Percentiles rank a stretch among this genome's conserved stretches.
phyloP scores from a whole-genome alignment of 2,113 vertebrate species.

The Notiomystis cincta region DNA sequence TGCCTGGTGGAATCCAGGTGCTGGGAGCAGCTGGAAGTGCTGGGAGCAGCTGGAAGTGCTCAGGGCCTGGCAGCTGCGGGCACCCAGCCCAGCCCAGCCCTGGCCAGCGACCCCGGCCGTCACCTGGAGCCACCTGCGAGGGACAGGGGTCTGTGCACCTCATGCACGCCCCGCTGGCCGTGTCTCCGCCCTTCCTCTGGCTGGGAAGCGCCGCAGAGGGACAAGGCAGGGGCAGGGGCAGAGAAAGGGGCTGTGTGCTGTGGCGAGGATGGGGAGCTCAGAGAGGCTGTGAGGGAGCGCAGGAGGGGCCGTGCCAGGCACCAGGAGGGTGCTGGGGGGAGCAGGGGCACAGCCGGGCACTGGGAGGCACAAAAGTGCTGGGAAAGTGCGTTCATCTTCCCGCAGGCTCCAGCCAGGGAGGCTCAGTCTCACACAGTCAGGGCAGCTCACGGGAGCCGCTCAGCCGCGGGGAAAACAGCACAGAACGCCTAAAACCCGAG shows the following conservation, averaged over 20 bases:
- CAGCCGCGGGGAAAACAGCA: background rate
- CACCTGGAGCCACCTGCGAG: background rate
- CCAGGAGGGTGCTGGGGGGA: background rate
- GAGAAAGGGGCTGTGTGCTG: background rate
- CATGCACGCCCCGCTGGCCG: rapidly evolving
- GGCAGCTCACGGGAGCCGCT: background rate
- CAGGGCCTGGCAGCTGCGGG: background rate
- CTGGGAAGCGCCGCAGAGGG: background rate
- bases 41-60: background rate
- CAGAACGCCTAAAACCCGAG: rapidly evolving
- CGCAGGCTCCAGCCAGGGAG: background rate
- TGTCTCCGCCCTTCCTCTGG: background rate
- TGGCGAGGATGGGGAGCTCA: background rate
- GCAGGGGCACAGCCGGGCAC: rapidly evolving
- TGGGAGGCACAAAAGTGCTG: rapidly evolving
- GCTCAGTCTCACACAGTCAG: background rate
- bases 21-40: background rate
- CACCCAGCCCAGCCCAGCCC: rapidly evolving
- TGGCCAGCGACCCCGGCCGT: background rate
- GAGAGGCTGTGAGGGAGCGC: no score
- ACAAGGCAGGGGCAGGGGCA: background rate
- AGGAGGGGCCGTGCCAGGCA: background rate
- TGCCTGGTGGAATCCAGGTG: rapidly evolving
- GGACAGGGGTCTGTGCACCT: rapidly evolving
- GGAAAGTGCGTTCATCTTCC: rapidly evolving